phyloP scores from a whole-genome alignment of 2,888 invertebrate species.

The Eupithecia pulchellata region DNA sequence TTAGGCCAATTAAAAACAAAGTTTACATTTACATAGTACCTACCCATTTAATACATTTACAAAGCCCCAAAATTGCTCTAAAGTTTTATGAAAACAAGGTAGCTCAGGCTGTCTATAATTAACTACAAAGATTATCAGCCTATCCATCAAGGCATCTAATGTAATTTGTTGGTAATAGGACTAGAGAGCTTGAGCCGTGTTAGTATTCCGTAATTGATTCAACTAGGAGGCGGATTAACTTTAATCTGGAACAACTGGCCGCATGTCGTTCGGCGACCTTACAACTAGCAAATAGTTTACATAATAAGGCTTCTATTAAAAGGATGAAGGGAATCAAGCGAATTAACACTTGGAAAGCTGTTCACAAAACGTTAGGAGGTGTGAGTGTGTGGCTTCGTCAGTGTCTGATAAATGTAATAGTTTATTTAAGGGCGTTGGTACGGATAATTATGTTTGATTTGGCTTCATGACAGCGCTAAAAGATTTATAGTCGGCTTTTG shows the following conservation, averaged over 20 bases:
- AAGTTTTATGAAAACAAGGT: slow-evolving; percentile 38
- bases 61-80: slow-evolving; percentile 10
- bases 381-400: slow-evolving; percentile 56
- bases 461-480: slow-evolving; percentile 27
- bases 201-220: slow-evolving; percentile 73
- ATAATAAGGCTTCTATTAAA: slow-evolving; percentile 77
- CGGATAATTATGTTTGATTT: slow-evolving; percentile 29
- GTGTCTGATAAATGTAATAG: slow-evolving; percentile 31
- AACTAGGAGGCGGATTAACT: slow-evolving; percentile 69
- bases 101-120: slow-evolving; percentile 51
- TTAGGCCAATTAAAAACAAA: slow-evolving; percentile 9
- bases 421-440: slow-evolving; percentile 20
- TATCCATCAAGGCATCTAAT: slow-evolving; percentile 69
- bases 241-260: slow-evolving; percentile 61
- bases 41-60: no score
- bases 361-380: slow-evolving; percentile 54
- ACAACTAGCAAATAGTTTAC: slow-evolving; percentile 64
- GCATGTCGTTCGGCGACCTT: slow-evolving; percentile 69
- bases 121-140: slow-evolving; percentile 62
- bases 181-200: slow-evolving; percentile 59
- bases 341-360: slow-evolving; percentile 61
- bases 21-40: slow-evolving; percentile 20
- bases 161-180: slow-evolving; percentile 71
- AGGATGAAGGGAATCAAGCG: slow-evolving; percentile 70
- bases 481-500: slow-evolving; percentile 36